phyloP scores from a whole-genome alignment of 2,888 invertebrate genomes.

The Cheilosia variabilis region DNA sequence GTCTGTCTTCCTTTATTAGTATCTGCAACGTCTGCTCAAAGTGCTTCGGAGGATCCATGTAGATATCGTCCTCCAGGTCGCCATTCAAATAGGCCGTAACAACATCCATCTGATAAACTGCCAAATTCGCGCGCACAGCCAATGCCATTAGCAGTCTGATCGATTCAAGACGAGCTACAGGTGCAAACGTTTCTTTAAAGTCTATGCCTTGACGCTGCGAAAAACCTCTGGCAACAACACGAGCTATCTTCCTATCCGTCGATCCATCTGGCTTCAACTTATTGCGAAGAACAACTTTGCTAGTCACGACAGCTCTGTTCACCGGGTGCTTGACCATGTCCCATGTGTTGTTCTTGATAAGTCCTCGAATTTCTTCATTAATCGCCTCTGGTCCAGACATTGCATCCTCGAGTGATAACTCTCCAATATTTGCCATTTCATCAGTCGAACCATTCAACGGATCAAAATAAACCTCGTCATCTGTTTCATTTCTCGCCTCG shows the following conservation, averaged over 20 bases:
- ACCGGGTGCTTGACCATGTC: slow-evolving; percentile 39
- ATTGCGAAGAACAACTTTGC: slow-evolving; percentile 45
- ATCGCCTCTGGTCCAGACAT: background rate
- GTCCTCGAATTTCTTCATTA: slow-evolving; percentile 31
- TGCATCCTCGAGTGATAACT: too few species aligned
- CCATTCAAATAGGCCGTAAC: slow-evolving; percentile 38
- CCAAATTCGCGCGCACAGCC: slow-evolving; percentile 4
- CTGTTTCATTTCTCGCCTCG: background rate
- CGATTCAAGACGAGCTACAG: slow-evolving; percentile 34
- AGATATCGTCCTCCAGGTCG: slow-evolving; percentile 49
- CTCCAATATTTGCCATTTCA: background rate
- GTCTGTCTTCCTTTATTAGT: slow-evolving; percentile 7
- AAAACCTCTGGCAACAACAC: background rate
- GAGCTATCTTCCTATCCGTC: slow-evolving; percentile 8
- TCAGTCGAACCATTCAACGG: background rate
- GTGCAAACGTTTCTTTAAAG: slow-evolving; percentile 36
- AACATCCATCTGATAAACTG: slow-evolving; percentile 30
- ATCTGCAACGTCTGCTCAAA: slow-evolving; percentile 31
- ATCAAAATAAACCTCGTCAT: background rate
- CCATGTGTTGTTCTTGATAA: slow-evolving; percentile 42
- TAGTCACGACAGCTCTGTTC: slow-evolving; percentile 32
- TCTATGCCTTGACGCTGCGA: slow-evolving; percentile 30
- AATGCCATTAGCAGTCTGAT: slow-evolving; percentile 37
- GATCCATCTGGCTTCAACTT: slow-evolving; percentile 47
- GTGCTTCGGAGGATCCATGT: slow-evolving; percentile 49